Evolutionary conservation across 1,140 invertebrate species (phyloP).

Genomic region (Heliconius eleuchia): DNA sequence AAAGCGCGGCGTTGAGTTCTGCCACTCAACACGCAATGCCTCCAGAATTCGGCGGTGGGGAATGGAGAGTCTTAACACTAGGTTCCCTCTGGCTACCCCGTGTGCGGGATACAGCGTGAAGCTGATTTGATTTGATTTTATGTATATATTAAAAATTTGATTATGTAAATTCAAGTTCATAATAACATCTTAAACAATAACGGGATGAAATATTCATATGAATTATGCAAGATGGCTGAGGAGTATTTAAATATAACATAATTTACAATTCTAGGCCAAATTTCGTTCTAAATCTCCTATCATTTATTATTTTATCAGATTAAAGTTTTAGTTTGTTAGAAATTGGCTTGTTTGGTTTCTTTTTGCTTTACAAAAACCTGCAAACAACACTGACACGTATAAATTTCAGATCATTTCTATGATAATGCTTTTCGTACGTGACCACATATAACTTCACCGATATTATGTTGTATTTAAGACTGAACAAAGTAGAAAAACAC

Average conservation of each 20-base stretch:
- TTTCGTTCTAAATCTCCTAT: too few species aligned
- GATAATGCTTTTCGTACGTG: background rate
- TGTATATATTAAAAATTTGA: background rate
- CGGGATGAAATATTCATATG: background rate
- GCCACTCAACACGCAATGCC: too few species aligned
- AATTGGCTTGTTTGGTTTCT: too few species aligned
- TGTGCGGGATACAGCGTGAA: too few species aligned
- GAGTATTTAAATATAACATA: too few species aligned
- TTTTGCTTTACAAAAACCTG: background rate
- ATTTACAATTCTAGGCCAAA: too few species aligned
- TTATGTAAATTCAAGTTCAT: slow-evolving; percentile 19
- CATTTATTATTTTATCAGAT: too few species aligned
- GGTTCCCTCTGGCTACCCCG: too few species aligned
- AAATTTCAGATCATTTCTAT: background rate
- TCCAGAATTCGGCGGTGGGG: too few species aligned
- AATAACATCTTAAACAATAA: background rate
- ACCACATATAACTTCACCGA: background rate
- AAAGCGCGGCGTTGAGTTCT: too few species aligned
- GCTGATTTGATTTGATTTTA: background rate
- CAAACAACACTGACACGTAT: background rate
- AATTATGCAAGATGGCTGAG: background rate
- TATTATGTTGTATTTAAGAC: background rate
- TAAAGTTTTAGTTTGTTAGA: too few species aligned
- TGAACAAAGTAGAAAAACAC: background rate
- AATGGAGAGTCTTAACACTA: too few species aligned